Conservation (phyloP, 2,797 vertebrate genomes). For the Coranthus polyacanthus region DNA sequence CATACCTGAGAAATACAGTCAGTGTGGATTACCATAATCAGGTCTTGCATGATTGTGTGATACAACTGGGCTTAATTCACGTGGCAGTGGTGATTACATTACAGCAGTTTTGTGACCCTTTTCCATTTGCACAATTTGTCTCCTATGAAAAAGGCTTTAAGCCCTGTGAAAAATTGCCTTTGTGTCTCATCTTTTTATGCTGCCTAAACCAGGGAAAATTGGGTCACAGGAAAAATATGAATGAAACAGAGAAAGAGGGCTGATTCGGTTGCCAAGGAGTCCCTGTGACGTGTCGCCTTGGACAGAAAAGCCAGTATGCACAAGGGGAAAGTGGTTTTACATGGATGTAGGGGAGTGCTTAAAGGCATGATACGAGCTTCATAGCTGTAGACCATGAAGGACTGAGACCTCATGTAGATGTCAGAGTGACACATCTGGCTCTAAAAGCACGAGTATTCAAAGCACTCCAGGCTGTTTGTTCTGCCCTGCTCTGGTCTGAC, state of each 20-base stretch:
- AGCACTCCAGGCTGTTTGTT: conserved; percentile 20
- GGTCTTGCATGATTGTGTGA: conserved; percentile 38
- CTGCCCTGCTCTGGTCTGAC: conserved; percentile 4
- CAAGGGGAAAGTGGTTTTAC: conserved; percentile 31
- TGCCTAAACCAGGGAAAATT: conserved; percentile 74
- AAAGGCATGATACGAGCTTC: conserved; percentile 31
- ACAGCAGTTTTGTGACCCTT: conserved; percentile 64
- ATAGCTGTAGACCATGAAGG: conserved; percentile 20
- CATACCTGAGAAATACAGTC: conserved; percentile 46
- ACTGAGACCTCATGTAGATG: conserved; percentile 13
- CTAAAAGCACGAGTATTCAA: conserved; percentile 22
- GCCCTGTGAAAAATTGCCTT: conserved; percentile 76
- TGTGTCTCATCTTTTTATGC: conserved; percentile 70
- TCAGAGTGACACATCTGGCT: conserved; percentile 51
- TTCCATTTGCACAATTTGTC: conserved; percentile 70
- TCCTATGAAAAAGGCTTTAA: conserved; percentile 66
- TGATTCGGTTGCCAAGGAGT: conserved; percentile 74
- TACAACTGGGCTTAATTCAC: conserved; percentile 54
- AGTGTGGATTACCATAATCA: conserved; percentile 58
- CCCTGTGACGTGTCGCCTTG: conserved; percentile 51
- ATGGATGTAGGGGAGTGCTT: conserved; percentile 37
- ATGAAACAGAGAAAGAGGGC: conserved; percentile 68
- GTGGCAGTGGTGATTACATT: conserved; percentile 60
- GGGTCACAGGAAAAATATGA: conserved; percentile 77
- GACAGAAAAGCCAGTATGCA: conserved; percentile 44